Evolutionary conservation across 64 coral and sea anemone species (phyloP), one percentile per base, ranked within the genome.

Genomic region (Montipora capricornis): DNA sequence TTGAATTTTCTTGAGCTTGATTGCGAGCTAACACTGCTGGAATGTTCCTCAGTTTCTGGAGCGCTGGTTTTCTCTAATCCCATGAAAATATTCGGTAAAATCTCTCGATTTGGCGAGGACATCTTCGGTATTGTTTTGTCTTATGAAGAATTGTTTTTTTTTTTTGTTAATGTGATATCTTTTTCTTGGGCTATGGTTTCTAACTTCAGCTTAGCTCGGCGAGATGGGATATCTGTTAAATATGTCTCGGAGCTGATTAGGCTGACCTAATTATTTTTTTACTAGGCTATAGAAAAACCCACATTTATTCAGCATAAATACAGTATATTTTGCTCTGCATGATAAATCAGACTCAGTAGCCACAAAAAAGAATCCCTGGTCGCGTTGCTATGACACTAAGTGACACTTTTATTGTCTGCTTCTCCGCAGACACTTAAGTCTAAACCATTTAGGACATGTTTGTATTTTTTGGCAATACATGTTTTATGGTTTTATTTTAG

Each of bases 1-100:
- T 46, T 67, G 66, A 50, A 24, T 79, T 89, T 89, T 20, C 50
- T 47, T 22, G 87, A 77, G 76, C 60, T 89, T 47, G 49, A 19
- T 89, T 44, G 87, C 37, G 47, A 62, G 16, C 44, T 78, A 11
- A 46, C 49, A 16, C 60, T 17, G 50, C 73, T 37, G 15, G 74
- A 4, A 58, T 60, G 44, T 88, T 60, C 58, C 74, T 16, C 15
- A 60, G 10, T 60, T n/a, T 77, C 58, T 44, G 37, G 47, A 26
- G 49, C 4, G 29, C 37, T 37, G 60, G 15, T 52, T 75, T 70
- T 75, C 19, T 22, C 15, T 55, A 74, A 14, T 46, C 14, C 29
- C 20, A 71, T 47, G 50, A 5, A 86, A 51, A 73, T 51, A 47
- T 73, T 64, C 19, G 66, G 46, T n/a, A 86, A 20, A 20, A 52